Evolutionary conservation across 2,113 vertebrate genomes (phyloP).

Genomic region (Bubo bubo): DNA sequence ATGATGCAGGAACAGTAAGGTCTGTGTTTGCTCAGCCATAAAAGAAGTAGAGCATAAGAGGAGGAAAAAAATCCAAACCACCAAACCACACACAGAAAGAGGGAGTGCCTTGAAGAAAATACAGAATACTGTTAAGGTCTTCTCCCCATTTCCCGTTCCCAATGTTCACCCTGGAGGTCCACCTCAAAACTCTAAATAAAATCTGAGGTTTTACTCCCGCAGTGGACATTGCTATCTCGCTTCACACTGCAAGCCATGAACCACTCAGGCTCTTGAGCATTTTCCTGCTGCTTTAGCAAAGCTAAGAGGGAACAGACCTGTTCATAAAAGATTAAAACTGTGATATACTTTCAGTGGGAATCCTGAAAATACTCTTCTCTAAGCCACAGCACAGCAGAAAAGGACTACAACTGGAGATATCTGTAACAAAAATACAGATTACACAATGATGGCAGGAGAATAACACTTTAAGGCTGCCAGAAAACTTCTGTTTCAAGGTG

Average conservation of each 20-base stretch:
- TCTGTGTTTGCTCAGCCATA: background rate
- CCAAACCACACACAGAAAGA: background rate
- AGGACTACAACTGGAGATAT: background rate
- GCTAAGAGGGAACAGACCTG: background rate
- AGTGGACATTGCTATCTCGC: fast-evolving
- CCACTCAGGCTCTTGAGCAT: background rate
- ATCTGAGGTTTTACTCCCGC: background rate
- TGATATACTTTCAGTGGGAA: background rate
- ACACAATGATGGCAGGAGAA: background rate
- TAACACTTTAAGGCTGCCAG: background rate
- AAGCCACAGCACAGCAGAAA: background rate
- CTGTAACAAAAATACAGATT: background rate
- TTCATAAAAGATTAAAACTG: background rate
- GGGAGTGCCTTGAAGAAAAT: background rate
- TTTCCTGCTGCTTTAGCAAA: background rate
- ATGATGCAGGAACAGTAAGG: background rate
- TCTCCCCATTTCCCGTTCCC: background rate
- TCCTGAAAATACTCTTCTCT: background rate
- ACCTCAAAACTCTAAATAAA: background rate
- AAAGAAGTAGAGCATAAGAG: background rate
- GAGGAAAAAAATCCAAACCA: background rate
- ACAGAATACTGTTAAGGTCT: background rate
- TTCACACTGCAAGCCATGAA: background rate
- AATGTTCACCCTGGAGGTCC: background rate
- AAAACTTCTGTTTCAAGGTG: background rate